These are phyloP conservation scores for Vanessa cardui DNA, from an alignment of 2,888 invertebrate genomes.

Conservation along the genomic window DNA sequence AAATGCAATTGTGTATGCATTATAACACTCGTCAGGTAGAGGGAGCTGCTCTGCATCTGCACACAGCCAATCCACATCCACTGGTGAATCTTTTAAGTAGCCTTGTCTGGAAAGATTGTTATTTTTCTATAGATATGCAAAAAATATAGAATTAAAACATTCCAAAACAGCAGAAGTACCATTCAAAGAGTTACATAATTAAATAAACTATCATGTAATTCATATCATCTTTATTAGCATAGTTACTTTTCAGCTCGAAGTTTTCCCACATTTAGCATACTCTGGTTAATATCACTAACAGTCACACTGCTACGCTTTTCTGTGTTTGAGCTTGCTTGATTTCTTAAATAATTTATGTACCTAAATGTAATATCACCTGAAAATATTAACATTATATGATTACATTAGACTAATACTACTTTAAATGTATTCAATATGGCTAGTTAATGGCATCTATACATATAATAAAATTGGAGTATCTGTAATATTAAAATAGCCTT, in stretches of 20 bases:
- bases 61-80: slow-evolving; percentile 86
- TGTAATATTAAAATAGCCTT: too few species aligned
- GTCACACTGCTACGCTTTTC: slow-evolving; percentile 86
- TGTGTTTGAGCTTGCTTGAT: slow-evolving; percentile 55
- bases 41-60: slow-evolving; percentile 95
- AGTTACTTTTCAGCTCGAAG: slow-evolving; percentile 84
- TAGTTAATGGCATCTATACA: too few species aligned
- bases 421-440: too few species aligned
- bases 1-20: slow-evolving; percentile 98
- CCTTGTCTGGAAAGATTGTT: slow-evolving; percentile 69
- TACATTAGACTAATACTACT: too few species aligned
- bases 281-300: slow-evolving; percentile 94
- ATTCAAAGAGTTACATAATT: too few species aligned
- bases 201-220: too few species aligned
- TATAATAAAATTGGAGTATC: too few species aligned
- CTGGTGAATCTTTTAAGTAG: slow-evolving; percentile 70
- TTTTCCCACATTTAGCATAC: slow-evolving; percentile 97
- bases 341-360: slow-evolving; percentile 87
- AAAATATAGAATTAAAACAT: too few species aligned
- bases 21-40: slow-evolving; percentile 89
- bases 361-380: slow-evolving; percentile 97
- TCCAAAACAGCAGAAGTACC: too few species aligned
- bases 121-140: not conserved
- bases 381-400: too few species aligned
- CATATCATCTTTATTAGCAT: not conserved